These are phyloP conservation scores for Baronia brevicornis DNA, from an alignment of 2,888 invertebrate genomes.

Conservation along the genomic window DNA sequence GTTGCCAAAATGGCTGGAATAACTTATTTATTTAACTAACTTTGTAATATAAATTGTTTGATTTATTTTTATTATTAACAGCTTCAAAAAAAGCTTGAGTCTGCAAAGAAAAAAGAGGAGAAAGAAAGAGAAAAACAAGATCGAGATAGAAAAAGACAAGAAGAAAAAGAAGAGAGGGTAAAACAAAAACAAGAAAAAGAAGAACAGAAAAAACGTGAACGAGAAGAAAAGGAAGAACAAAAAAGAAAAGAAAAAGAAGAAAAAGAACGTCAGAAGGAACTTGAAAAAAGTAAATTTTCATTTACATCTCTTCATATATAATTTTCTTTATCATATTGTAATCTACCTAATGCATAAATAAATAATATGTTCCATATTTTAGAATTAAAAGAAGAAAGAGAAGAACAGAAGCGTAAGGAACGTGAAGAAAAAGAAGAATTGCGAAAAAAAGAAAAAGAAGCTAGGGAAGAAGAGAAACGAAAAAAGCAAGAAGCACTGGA, in stretches of 20 bases:
- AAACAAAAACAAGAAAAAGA: slow-evolving; percentile 61
- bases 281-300: slow-evolving; percentile 67
- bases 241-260: slow-evolving; percentile 42
- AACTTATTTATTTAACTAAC: too few species aligned
- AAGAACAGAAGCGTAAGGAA: slow-evolving; percentile 56
- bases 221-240: slow-evolving; percentile 63
- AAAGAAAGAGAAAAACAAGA: slow-evolving; percentile 67
- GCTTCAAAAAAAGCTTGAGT: slow-evolving; percentile 73
- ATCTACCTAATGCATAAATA: too few species aligned
- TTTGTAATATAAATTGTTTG: not conserved
- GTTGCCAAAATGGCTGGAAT: too few species aligned
- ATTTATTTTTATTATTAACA: slow-evolving; percentile 31
- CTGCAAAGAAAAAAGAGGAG: slow-evolving; percentile 74
- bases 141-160: slow-evolving; percentile 53
- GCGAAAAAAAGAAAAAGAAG: slow-evolving; percentile 67
- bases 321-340: not conserved
- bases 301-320: slow-evolving; percentile 3
- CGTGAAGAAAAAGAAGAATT: slow-evolving; percentile 69
- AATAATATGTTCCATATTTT: slow-evolving; percentile 33
- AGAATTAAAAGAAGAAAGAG: slow-evolving; percentile 62
- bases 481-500: slow-evolving; percentile 78
- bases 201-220: slow-evolving; percentile 50
- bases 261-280: slow-evolving; percentile 67
- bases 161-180: slow-evolving; percentile 67
- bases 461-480: slow-evolving; percentile 75